Percentiles rank a stretch among this genome's conserved stretches.
Evolutionary conservation across 2,888 invertebrate species (phyloP).

Genomic region (Mesoligia furuncula): DNA sequence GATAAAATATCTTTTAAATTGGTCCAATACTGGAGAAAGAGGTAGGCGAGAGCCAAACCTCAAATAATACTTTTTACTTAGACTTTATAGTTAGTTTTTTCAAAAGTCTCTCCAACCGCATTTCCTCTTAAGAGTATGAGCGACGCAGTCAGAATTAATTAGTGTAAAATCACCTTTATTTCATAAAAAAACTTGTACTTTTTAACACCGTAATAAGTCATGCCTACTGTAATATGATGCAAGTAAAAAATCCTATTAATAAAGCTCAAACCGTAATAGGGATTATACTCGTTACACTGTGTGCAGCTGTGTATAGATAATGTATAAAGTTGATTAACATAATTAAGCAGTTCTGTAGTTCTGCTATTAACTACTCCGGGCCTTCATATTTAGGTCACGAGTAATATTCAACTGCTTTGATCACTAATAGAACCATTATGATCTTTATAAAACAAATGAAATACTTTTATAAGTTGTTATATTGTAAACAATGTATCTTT

Average conservation of each 20-base stretch:
- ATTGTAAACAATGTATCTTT: not conserved
- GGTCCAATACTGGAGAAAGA: too few relatives aligned
- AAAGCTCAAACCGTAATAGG: slow-evolving; percentile 11
- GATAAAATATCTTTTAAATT: too few relatives aligned
- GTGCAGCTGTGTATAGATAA: not conserved
- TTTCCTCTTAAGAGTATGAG: not conserved
- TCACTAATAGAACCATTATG: not conserved
- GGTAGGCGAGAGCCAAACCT: too few relatives aligned
- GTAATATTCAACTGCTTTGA: not conserved
- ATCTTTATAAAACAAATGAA: not conserved
- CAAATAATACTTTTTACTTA: too few relatives aligned
- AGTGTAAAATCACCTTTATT: not conserved
- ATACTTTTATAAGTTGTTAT: not conserved
- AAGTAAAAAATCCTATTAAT: slow-evolving; percentile 27
- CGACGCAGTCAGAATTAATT: not conserved
- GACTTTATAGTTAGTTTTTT: too few relatives aligned
- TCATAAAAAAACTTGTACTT: slow-evolving; percentile 1
- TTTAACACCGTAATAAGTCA: slow-evolving; percentile 30
- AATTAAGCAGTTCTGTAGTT: slow-evolving; percentile 19
- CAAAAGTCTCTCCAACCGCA: too few relatives aligned
- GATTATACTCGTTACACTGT: not conserved
- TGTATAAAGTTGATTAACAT: slow-evolving; percentile 19
- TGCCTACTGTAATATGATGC: not conserved
- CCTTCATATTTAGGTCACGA: slow-evolving; percentile 3
- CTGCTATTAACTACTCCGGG: slow-evolving; percentile 7